These are phyloP conservation scores for Penaeus monodon DNA, from an alignment of 2,888 invertebrate species.

Conservation along the genomic window DNA sequence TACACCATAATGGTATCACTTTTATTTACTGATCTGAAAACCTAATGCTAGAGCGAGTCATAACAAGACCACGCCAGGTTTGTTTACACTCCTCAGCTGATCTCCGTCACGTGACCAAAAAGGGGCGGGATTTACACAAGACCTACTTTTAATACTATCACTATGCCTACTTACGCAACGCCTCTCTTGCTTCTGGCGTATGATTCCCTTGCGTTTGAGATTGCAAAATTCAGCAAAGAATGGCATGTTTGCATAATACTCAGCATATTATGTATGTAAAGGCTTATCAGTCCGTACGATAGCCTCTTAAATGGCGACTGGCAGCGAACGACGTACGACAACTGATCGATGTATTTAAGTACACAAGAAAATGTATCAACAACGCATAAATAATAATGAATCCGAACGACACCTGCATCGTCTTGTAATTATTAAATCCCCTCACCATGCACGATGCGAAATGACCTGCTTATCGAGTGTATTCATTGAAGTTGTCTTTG, in stretches of 20 bases:
- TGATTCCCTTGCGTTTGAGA: not conserved
- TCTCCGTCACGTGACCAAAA: conserved; percentile 55
- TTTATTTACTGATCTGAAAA: not conserved
- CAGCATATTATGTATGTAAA: not conserved
- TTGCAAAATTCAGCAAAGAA: too few relatives aligned
- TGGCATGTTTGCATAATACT: not conserved
- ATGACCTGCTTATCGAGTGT: not conserved
- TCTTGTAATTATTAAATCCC: not conserved
- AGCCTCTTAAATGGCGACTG: conserved; percentile 46
- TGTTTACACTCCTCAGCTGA: conserved; percentile 63
- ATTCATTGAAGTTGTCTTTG: conserved; percentile 35
- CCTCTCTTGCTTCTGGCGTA: not conserved
- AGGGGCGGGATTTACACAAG: conserved; percentile 25
- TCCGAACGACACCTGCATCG: not conserved
- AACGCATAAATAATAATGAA: not conserved
- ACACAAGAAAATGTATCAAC: conserved; percentile 37
- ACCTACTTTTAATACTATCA: conserved; percentile 10
- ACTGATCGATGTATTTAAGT: conserved; percentile 58
- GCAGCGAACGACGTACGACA: conserved; percentile 50
- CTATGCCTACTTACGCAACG: not conserved
- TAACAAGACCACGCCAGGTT: conserved; percentile 58
- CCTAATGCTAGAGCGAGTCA: conserved; percentile 47
- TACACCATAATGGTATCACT: not conserved
- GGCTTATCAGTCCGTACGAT: conserved; percentile 29
- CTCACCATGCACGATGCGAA: not conserved